These are phyloP conservation scores for Diuraphis noxia DNA, from an alignment of 1,140 invertebrate genomes.

Conservation along the genomic window DNA sequence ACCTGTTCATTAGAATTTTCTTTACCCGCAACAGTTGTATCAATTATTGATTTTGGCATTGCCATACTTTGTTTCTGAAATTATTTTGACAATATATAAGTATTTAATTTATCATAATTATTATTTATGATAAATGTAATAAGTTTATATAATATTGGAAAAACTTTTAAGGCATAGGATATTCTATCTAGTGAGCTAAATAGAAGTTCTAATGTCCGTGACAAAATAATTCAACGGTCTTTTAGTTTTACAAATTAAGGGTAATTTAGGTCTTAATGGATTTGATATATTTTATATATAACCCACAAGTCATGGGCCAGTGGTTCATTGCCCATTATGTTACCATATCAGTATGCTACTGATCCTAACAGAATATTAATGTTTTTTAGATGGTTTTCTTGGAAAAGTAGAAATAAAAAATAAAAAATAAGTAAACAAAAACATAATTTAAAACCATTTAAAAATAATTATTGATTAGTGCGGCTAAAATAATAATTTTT, in stretches of 20 bases:
- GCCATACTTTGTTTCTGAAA: neutral
- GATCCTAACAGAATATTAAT: neutral
- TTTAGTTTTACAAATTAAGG: too few species aligned
- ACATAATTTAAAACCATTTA: neutral
- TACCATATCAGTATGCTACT: too few species aligned
- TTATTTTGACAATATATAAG: neutral
- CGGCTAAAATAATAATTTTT: neutral
- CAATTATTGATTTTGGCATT: neutral
- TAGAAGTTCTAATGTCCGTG: too few species aligned
- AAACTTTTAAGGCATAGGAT: too few species aligned
- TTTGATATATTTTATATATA: too few species aligned
- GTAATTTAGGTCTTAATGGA: too few species aligned
- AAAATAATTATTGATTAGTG: too few species aligned
- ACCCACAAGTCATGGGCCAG: too few species aligned
- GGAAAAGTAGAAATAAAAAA: neutral
- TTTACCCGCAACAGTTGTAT: neutral
- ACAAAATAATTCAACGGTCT: too few species aligned
- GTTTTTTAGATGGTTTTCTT: neutral
- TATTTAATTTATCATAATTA: too few species aligned
- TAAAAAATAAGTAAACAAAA: neutral
- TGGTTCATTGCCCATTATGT: too few species aligned
- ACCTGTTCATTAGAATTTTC: slow-evolving; percentile 27
- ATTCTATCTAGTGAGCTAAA: too few species aligned
- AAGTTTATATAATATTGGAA: neutral
- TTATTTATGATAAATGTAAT: neutral